These are phyloP conservation scores for Sphaeramia orbicularis DNA, from an alignment of 2,797 vertebrate genomes.

Conservation along the genomic window DNA sequence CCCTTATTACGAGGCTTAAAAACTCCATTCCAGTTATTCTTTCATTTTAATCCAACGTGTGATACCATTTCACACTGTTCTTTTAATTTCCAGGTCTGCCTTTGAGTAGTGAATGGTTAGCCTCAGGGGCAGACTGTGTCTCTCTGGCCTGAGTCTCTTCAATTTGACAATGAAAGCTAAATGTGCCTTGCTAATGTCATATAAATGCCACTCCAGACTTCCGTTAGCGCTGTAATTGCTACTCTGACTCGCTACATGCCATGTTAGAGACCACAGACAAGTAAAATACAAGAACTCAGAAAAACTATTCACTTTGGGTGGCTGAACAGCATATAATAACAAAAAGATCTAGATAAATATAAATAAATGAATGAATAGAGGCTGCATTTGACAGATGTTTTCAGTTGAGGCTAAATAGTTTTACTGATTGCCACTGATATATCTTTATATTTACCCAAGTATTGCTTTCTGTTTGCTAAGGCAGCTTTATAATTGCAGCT, in stretches of 20 bases:
- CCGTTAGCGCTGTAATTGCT: conserved; percentile 64
- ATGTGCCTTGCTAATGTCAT: conserved; percentile 67
- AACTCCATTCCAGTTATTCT: not conserved
- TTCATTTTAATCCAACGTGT: conserved; percentile 26
- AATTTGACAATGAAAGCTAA: conserved; percentile 66
- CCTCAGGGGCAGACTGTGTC: conserved; percentile 38
- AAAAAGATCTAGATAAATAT: not conserved
- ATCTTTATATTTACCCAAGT: too few species aligned
- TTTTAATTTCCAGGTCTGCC: conserved; percentile 40
- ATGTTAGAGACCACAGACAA: conserved; percentile 59
- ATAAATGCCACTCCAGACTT: conserved; percentile 68
- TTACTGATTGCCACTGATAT: too few species aligned
- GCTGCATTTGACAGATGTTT: not conserved
- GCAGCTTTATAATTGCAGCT: too few species aligned
- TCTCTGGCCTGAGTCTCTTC: conserved; percentile 53
- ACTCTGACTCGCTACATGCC: conserved; percentile 48
- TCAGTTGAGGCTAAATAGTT: not conserved
- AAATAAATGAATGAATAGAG: too few species aligned
- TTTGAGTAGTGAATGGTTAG: conserved; percentile 55
- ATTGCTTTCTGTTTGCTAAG: too few species aligned
- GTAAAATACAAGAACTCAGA: conserved; percentile 44
- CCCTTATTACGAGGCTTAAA: not conserved
- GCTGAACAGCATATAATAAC: not conserved
- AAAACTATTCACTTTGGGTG: conserved; percentile 27
- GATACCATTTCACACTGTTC: conserved; percentile 14